Conservation (phyloP, 2,113 vertebrate genomes). For the Tetrax tetrax region DNA sequence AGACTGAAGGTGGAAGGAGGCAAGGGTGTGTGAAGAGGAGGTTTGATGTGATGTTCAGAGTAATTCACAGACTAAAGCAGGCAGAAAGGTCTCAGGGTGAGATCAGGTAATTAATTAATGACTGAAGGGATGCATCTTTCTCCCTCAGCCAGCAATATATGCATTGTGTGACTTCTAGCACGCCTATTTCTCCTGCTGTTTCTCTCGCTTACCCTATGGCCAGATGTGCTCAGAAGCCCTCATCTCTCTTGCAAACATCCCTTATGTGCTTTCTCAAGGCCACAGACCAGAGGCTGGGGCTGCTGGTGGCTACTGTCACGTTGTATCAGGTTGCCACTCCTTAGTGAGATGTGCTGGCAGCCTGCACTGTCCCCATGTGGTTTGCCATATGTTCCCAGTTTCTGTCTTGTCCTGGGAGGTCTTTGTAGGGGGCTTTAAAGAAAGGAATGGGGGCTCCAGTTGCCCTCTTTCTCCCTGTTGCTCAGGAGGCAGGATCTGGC, state of each 20-base stretch:
- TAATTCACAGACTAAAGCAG: slow-evolving; percentile 44
- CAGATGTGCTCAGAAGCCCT: neutral
- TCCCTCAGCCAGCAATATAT: neutral
- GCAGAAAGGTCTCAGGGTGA: slow-evolving; percentile 20
- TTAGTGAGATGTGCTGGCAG: neutral
- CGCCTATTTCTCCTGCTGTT: neutral
- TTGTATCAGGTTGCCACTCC: neutral
- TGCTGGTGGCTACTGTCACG: neutral
- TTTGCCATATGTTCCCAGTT: neutral
- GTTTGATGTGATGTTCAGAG: neutral
- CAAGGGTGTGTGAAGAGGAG: neutral
- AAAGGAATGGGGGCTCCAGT: neutral
- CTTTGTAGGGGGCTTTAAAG: neutral
- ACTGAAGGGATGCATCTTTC: neutral
- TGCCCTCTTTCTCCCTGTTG: neutral
- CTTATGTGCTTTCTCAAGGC: neutral
- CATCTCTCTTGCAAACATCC: neutral
- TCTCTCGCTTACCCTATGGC: neutral
- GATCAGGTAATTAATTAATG: slow-evolving; percentile 66
- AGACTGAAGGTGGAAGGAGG: neutral
- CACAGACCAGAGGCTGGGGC: neutral
- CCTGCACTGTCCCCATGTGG: neutral
- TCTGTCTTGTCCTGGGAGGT: neutral
- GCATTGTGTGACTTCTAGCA: neutral
- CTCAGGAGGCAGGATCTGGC: neutral